phyloP scores from a whole-genome alignment of 1,140 invertebrate genomes.

The Zophobas morio region DNA sequence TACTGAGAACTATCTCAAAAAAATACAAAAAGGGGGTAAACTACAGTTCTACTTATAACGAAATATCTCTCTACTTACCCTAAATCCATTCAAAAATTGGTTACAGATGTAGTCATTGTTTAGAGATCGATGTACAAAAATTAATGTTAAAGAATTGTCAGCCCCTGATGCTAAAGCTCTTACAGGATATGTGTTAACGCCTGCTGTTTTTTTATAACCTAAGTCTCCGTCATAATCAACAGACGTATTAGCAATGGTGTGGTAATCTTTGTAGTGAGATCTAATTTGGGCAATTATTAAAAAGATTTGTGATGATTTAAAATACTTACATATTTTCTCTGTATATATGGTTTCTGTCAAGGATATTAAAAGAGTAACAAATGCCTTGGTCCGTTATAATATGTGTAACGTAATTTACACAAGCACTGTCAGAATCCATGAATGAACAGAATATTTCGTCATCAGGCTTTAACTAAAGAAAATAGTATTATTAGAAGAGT shows the following conservation, averaged over 20 bases:
- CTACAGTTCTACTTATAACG: too few species aligned
- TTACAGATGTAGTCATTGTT: too few species aligned
- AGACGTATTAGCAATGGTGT: neutral
- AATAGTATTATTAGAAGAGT: too few species aligned
- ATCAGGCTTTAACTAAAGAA: constrained; percentile 19
- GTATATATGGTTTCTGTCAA: constrained; percentile 4
- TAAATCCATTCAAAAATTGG: too few species aligned
- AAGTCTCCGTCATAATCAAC: constrained; percentile 58
- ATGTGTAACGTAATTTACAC: constrained; percentile 7
- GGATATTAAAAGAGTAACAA: constrained; percentile 42
- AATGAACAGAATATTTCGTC: neutral
- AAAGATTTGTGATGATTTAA: neutral
- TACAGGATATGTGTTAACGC: constrained; percentile 68
- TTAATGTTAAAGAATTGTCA: constrained; percentile 64
- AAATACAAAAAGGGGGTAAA: too few species aligned
- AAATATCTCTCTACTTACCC: too few species aligned
- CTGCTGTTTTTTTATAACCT: constrained; percentile 65
- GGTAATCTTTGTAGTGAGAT: neutral
- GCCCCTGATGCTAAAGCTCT: constrained; percentile 68
- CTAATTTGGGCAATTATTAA: neutral
- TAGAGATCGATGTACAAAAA: too few species aligned
- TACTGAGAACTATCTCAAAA: too few species aligned
- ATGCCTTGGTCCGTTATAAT: constrained; percentile 30
- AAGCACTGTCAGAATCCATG: neutral
- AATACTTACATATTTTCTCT: constrained; percentile 30